A percentile compares a stretch with the other conserved stretches of the same genome.
Evolutionary conservation across 2,888 invertebrate species (phyloP).

Genomic region (Oxytorus armatus): DNA sequence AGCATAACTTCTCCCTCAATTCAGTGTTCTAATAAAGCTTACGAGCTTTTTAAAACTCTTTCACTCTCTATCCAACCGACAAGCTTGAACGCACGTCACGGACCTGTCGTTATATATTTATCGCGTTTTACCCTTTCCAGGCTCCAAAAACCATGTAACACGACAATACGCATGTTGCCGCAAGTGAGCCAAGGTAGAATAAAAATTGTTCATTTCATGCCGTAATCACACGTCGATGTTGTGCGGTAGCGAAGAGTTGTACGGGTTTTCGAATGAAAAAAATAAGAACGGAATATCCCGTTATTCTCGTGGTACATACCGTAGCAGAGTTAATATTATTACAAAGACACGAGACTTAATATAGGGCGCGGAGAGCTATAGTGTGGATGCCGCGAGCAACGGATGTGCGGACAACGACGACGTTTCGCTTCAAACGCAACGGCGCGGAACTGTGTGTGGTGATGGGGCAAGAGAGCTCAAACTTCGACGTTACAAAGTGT

Average conservation of each 20-base stretch:
- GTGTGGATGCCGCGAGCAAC: slow-evolving; percentile 3
- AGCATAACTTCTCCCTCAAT: no score
- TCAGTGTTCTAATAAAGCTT: no score
- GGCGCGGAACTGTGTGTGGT: slow-evolving; percentile 23
- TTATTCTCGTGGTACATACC: not conserved
- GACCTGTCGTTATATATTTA: no score
- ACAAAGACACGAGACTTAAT: slow-evolving; percentile 14
- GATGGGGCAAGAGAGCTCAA: slow-evolving; percentile 33
- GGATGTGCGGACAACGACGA: slow-evolving; percentile 19
- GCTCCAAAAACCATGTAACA: no score
- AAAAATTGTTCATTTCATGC: not conserved
- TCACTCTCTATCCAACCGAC: no score
- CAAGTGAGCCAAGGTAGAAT: not conserved
- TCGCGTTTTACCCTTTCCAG: no score
- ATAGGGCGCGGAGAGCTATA: not conserved
- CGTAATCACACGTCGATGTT: not conserved
- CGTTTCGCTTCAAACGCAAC: slow-evolving; percentile 26
- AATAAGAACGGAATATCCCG: not conserved
- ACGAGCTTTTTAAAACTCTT: no score
- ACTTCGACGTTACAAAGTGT: slow-evolving; percentile 27
- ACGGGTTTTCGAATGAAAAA: not conserved
- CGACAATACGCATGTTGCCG: no score
- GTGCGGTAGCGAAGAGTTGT: no score
- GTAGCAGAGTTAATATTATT: slow-evolving; percentile 26
- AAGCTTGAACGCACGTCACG: no score